Base-by-base conservation (phyloP, 2,888 invertebrate genomes). In the Acleris emargana region DNA sequence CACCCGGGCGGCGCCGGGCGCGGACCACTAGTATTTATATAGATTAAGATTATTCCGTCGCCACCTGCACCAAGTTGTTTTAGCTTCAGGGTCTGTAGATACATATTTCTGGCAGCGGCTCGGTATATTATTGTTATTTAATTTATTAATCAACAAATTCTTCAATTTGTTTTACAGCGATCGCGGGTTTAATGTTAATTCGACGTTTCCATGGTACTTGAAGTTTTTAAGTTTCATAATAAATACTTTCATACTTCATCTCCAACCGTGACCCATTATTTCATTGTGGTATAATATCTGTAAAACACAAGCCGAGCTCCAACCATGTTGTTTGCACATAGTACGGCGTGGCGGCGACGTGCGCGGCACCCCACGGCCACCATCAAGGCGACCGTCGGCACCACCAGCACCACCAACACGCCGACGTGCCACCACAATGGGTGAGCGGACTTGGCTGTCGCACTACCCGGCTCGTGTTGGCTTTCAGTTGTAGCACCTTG, bases 271-370 rank as follows among this genome's bases (percentile, higher is more conserved):
- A 28, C 28, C 28, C 28, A n/a, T 43, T 5, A 17, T 0, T 2
- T 17, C n/a, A 16, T 45, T 16, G 45, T n/a, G n/a, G 53, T 58
- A 42, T 51, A 52, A 38, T 58, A 57, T 16, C n/a, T 47, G 38
- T 49, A 50, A 38, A 13, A 38, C 38, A 38, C 38, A 38, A 38
- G 60, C 52, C 64, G 57, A 58, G 55, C 45, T 57, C 61, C 38
- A 54, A 54, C 52, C 38, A 20, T 57, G 64, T 54, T 69, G 50
- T 55, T 67, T 76, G 79, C 77, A 75, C 70, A 64, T 83, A 91
- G 91, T 92, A 92, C 83, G 92, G 92, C 78, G 91, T 91, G 84
- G 91, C 92, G 86, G 91, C 91, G 82, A 91, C 91, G 72, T 91
- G 92, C 80, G 88, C 91, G 67, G 90, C 90, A 59, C 79, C 88